Base-by-base conservation (phyloP, 2,888 invertebrate species). In the Euzophera pinguis region DNA sequence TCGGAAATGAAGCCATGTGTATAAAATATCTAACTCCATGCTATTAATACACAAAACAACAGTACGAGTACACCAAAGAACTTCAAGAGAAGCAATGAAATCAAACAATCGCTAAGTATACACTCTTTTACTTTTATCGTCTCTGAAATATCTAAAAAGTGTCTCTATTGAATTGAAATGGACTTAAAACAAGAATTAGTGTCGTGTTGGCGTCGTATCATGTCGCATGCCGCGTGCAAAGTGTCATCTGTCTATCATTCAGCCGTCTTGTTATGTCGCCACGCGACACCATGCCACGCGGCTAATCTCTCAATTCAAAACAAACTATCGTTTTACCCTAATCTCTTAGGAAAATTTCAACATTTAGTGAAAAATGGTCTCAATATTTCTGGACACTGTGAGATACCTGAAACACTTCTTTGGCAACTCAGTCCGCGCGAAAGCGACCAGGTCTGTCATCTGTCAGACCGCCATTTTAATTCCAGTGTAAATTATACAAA, bases 391-490 rank as follows among this genome's bases (percentile, higher is more conserved):
- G 5, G 22, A 22, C 2, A 22, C 22, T 22, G 22, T 22, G 3
- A 22, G 22, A 22, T 22, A 22, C 22, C 22, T 22, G 22, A 22
- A 3, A 22, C 22, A n/a, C 22, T 5, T 22, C 3, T 27, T 7
- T 27, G 27, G 27, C 42, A 7, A 12, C 42, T 42, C 35, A 57
- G 54, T 59, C n/a, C n/a, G n/a, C 53, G 58, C 65, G 60, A 59
- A 65, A 60, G 65, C 66, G 69, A 70, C 74, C 71, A 68, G 62
- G 72, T 77, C 77, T 77, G 84, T 82, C 85, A 82, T 77, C 83
- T 83, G 85, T 87, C 85, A 83, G 66, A 63, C 74, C 69, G 73
- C 76, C 78, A 78, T 84, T 85, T 86, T 86, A 87, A 86, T 84
- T 83, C 71, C 62, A 69, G 64, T 73, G 78, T 77, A 84, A 86